Evolutionary conservation across 2,888 invertebrate genomes (phyloP).

Genomic region (Melieria crassipennis): DNA sequence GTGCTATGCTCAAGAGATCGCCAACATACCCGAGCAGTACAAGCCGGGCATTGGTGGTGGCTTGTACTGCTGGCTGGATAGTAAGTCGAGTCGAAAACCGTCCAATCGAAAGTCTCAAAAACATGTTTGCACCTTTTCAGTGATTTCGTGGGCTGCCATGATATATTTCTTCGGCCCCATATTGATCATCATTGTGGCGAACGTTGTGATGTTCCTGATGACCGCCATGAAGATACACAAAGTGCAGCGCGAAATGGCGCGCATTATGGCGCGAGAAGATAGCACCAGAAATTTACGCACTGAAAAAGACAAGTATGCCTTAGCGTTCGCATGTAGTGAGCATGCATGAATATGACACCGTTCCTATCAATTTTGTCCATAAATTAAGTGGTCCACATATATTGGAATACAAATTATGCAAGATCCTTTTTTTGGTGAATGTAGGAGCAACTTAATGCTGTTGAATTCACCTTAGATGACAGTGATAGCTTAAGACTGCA

Average conservation of each 20-base stretch:
- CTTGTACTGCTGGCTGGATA: constrained; percentile 70
- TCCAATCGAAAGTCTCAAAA: not conserved
- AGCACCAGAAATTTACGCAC: constrained; percentile 60
- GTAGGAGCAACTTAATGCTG: not conserved
- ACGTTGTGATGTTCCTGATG: constrained; percentile 61
- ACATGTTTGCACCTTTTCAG: constrained; percentile 37
- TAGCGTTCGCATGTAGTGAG: not conserved
- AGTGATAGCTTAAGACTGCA: too few species aligned
- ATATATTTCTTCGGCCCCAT: constrained; percentile 62
- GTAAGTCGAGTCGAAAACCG: constrained; percentile 58
- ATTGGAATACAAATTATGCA: too few species aligned
- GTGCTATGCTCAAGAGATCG: constrained; percentile 55
- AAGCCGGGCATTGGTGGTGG: constrained; percentile 69
- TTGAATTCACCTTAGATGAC: not conserved
- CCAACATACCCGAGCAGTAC: constrained; percentile 47
- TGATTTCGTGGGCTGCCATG: constrained; percentile 60
- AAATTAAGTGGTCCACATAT: not conserved
- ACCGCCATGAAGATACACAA: constrained; percentile 62
- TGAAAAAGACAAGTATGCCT: constrained; percentile 61
- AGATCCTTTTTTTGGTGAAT: not conserved
- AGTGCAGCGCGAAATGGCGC: constrained; percentile 62
- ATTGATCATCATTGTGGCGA: constrained; percentile 58
- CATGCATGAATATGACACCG: not conserved
- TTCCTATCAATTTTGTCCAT: not conserved
- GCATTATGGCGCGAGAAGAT: constrained; percentile 60